These are phyloP conservation scores for Zosterops pallidus DNA, from an alignment of 2,113 vertebrate species.

Conservation along the genomic window DNA sequence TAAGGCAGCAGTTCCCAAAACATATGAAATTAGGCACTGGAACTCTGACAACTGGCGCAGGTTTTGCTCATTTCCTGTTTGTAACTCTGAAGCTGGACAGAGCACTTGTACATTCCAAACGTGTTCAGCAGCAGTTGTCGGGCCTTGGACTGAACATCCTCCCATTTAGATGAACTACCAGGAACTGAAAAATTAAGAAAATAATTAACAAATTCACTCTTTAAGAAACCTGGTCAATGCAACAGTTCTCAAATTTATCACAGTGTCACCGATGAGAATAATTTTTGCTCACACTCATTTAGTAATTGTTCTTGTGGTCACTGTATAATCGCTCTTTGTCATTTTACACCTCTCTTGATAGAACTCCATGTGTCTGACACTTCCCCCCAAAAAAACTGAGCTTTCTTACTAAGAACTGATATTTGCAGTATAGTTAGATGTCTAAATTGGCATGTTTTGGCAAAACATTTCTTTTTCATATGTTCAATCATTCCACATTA, in stretches of 20 bases:
- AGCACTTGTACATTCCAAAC: constrained; percentile 88
- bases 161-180: constrained; percentile 87
- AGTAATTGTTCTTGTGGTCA: neutral
- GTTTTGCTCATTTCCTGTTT: constrained; percentile 75
- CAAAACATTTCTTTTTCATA: neutral
- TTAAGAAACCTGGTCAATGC: neutral
- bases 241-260: neutral
- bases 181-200: constrained; percentile 79
- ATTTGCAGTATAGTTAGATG: neutral
- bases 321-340: neutral
- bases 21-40: constrained; percentile 75
- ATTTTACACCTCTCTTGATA: neutral
- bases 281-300: neutral
- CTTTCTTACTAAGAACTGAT: neutral
- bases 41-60: constrained; percentile 82
- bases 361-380: neutral
- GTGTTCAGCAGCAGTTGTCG: constrained; percentile 87
- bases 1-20: constrained; percentile 70
- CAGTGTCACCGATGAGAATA: neutral
- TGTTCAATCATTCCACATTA: neutral
- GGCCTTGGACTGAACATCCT: constrained; percentile 90
- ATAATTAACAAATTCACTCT: neutral
- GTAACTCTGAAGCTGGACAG: constrained; percentile 91
- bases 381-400: neutral
- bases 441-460: neutral